These are phyloP conservation scores for Heptranchias perlo DNA, from an alignment of 2,113 vertebrate species.

Conservation along the genomic window DNA sequence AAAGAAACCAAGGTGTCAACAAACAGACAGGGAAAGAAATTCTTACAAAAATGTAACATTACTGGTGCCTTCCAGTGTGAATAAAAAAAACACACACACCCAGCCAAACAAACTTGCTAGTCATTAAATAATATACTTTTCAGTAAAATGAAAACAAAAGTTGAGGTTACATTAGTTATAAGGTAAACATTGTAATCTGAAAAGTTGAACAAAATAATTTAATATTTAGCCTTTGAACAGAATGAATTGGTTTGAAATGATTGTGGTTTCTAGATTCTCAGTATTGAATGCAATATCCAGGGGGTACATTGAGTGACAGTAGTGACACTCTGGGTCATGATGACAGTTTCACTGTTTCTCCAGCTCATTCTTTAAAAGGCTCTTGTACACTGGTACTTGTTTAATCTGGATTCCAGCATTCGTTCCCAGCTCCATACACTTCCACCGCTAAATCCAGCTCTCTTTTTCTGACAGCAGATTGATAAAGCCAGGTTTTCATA, in stretches of 20 bases:
- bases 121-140: slow-evolving; percentile 33
- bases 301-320: neutral
- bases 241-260: neutral
- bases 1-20: neutral
- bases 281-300: neutral
- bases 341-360: neutral
- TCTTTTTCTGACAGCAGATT: neutral
- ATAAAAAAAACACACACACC: neutral
- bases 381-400: neutral
- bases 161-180: slow-evolving; percentile 33
- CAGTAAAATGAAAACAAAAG: neutral
- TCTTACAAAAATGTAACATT: neutral
- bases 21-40: neutral
- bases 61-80: neutral
- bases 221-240: neutral
- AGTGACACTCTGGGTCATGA: neutral
- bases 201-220: slow-evolving; percentile 26
- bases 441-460: neutral
- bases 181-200: slow-evolving; percentile 27
- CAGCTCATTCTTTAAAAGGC: neutral
- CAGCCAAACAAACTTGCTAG: neutral
- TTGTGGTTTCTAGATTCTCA: neutral
- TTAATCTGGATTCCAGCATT: neutral
- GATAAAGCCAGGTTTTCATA: neutral
- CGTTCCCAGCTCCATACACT: neutral